phyloP scores from a whole-genome alignment of 2,113 vertebrate genomes.

The Aspiorhynchus laticeps region DNA sequence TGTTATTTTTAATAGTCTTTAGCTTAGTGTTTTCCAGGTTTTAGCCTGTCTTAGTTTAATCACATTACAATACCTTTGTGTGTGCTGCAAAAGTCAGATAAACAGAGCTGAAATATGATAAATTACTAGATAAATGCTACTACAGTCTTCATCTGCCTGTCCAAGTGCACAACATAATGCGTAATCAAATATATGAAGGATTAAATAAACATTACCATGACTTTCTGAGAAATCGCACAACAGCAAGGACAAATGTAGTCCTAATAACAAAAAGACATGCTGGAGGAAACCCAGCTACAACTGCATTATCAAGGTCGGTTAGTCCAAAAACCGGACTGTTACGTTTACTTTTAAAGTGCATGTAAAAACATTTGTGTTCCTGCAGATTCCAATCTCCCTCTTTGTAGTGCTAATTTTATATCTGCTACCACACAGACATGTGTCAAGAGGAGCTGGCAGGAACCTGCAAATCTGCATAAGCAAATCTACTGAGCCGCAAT shows the following conservation, averaged over 20 bases:
- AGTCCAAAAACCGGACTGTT: background rate
- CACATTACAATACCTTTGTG: background rate
- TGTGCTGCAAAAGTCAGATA: background rate
- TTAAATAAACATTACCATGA: background rate
- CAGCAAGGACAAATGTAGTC: background rate
- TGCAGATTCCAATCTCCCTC: background rate
- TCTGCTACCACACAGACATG: slow-evolving; percentile 38
- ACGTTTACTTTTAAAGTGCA: background rate
- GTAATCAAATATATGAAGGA: background rate
- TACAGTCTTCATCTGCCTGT: background rate
- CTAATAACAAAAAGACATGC: background rate
- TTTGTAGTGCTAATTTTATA: slow-evolving; percentile 44
- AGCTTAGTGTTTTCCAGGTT: background rate
- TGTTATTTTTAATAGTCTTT: background rate
- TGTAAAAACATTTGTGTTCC: background rate
- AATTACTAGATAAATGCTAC: background rate
- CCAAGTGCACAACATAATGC: background rate
- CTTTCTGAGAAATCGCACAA: background rate
- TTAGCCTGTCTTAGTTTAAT: background rate
- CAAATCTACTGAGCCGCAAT: slow-evolving; percentile 38
- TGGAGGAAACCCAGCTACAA: background rate
- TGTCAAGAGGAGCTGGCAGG: slow-evolving; percentile 36
- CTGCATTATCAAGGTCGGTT: background rate
- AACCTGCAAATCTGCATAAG: slow-evolving; percentile 46
- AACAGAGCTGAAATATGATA: slow-evolving; percentile 10